These are phyloP conservation scores for Meliscaeva auricollis DNA, from an alignment of 2,888 invertebrate genomes.

Conservation along the genomic window DNA sequence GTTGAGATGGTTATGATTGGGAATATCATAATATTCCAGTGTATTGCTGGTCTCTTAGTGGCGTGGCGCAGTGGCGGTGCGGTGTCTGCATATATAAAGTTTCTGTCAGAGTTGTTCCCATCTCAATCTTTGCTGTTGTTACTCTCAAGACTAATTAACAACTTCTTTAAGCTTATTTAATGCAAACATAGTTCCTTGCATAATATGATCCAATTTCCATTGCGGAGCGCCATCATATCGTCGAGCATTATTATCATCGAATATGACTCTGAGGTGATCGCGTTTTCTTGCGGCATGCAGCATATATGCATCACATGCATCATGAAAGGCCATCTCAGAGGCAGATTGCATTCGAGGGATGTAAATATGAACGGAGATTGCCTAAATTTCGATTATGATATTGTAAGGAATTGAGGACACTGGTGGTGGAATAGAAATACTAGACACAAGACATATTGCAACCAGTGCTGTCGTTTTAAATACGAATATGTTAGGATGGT, in stretches of 20 bases:
- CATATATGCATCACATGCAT: conserved; percentile 38
- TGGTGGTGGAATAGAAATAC: neutral
- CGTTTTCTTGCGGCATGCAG: conserved; percentile 70
- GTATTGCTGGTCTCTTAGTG: neutral
- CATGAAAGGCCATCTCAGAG: conserved; percentile 60
- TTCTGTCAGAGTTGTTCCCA: conserved; percentile 56
- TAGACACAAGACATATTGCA: neutral
- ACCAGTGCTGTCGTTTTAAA: neutral
- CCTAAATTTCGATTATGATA: conserved; percentile 51
- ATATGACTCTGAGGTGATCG: conserved; percentile 72
- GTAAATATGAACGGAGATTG: conserved; percentile 59
- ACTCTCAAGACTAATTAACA: conserved; percentile 68
- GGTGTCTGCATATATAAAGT: neutral
- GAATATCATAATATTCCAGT: conserved; percentile 61
- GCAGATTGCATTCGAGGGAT: conserved; percentile 71
- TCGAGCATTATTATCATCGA: conserved; percentile 31
- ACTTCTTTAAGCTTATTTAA: conserved; percentile 67
- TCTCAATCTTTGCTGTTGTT: conserved; percentile 34
- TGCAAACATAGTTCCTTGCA: conserved; percentile 75
- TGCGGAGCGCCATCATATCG: conserved; percentile 42
- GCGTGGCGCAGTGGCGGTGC: neutral
- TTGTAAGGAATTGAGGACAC: conserved; percentile 13
- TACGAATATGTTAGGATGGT: neutral
- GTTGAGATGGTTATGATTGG: conserved; percentile 72
- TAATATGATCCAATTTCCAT: conserved; percentile 72